Base-by-base conservation (phyloP, 2,888 invertebrate species). In the Hermaeophaga mercurialis region DNA sequence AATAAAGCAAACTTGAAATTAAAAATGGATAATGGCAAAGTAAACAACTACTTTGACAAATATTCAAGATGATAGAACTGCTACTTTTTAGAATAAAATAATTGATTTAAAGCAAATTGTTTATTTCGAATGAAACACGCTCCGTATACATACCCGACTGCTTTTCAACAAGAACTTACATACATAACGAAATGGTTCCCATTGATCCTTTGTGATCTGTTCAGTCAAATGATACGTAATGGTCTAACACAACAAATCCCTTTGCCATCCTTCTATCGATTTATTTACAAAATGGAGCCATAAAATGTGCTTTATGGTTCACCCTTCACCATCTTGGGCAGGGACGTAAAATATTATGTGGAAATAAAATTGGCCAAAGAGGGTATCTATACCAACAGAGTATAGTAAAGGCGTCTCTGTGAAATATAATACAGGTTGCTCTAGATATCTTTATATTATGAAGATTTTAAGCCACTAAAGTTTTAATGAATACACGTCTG, bases 221-320 rank as follows among this genome's bases (percentile, higher is more conserved):
- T n/a, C n/a, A n/a, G n/a, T n/a, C n/a, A n/a, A n/a, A n/a, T n/a
- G n/a, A n/a, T n/a, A n/a, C n/a, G n/a, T n/a, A n/a, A n/a, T n/a
- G n/a, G n/a, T n/a, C n/a, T 33, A 33, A 33, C 12, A 33, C 7
- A 33, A 28, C 8, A 26, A 43, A 43, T 43, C 43, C 15, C 1
- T 14, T 43, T 7, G 5, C 24, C n/a, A 12, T 9, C 26, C 14
- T 12, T 8, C 3, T 15, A 44, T 31, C 31, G 44, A 31, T 28
- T 28, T 44, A 28, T 44, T 44, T 28, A 44, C 28, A 44, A 28
- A 44, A 44, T 28, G 44, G 17, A 24, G n/a, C 31, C 11, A 18
- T 44, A 44, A 44, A 44, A 26, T 28, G 17, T 17, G 26, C 31
- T 44, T 44, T 44, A 44, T 11, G 15, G 28, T 24, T 3, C 14